Conservation (phyloP, 1,140 invertebrate genomes). For the Apis florea region DNA sequence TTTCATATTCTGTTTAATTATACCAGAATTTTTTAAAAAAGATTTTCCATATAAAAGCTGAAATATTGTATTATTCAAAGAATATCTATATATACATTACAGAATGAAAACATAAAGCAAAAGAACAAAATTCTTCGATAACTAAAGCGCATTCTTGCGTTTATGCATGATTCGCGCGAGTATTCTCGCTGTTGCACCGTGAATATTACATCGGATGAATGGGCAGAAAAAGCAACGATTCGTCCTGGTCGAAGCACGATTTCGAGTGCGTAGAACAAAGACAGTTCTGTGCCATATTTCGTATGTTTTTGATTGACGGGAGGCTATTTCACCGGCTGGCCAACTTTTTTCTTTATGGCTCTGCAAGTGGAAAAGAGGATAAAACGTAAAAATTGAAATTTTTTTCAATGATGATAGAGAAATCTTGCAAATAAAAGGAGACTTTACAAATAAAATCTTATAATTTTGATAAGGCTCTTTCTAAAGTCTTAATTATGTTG, state of each 20-base stretch:
- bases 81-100: not conserved
- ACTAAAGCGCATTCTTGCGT: conserved; percentile 13
- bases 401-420: too few relatives aligned
- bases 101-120: not conserved
- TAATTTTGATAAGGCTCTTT: too few relatives aligned
- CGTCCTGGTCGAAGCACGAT: not conserved
- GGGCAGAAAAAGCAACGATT: not conserved
- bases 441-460: too few relatives aligned
- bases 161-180: not conserved
- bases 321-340: not conserved
- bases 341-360: not conserved
- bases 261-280: conserved; percentile 15
- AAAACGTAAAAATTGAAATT: not conserved
- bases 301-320: conserved; percentile 15
- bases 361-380: not conserved
- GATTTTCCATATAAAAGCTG: not conserved
- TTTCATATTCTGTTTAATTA: not conserved
- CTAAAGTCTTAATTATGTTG: too few relatives aligned
- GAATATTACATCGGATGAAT: not conserved
- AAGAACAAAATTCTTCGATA: not conserved
- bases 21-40: not conserved
- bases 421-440: too few relatives aligned
- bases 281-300: conserved; percentile 1
- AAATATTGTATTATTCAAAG: not conserved
- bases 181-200: not conserved